Evolutionary conservation across 2,888 invertebrate genomes (phyloP), one percentile per base, ranked within the genome.

Genomic region (Pollenia labialis): DNA sequence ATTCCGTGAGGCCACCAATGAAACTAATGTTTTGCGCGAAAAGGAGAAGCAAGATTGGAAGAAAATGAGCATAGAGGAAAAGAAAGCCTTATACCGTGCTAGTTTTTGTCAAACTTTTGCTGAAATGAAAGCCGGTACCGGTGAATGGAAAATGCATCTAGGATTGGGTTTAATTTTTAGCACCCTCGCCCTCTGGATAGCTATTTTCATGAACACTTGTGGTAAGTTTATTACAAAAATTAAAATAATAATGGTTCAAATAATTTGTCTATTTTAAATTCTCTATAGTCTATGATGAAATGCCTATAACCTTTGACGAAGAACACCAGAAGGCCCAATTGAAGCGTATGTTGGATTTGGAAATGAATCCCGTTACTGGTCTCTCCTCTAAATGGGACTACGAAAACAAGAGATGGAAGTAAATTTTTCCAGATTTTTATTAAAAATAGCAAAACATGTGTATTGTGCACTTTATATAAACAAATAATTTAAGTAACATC

Each of bases 11-110:
- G 95, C 95, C 80, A 96, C 96, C 9, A 94, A 97, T n/a, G 97
- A 97, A 89, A 93, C 97, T 88, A 94, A 87, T 62, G 96, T 95
- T 14, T 94, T 99, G 88, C 96, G 97, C 86, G 96, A 97, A 90
- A 99, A 99, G 93, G 99, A 99, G 92, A 97, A 97, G 94, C 97
- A 97, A n/a, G 99, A 99, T 93, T 99, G 99, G 99, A 97, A 96
- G 91, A 97, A 97, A 90, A 93, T 99, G 88, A 95, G 97, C 10
- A 88, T 97, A 0, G 97, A 98, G 87, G 99, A 99, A 92, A 99
- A 99, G 94, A 99, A 99, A 94, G 95, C 95, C 0, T 94, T 99
- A 62, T 99, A 99, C 94, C 95, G 99, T 89, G 96, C 97, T 4
- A 97, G 97, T 89, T 99, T 97, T 94, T 97, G 99, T 90, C 97